Percentiles rank a stretch among this genome's conserved stretches.
These are phyloP conservation scores for Muscicapa striata DNA, from an alignment of 2,797 vertebrate species.

Conservation along the genomic window DNA sequence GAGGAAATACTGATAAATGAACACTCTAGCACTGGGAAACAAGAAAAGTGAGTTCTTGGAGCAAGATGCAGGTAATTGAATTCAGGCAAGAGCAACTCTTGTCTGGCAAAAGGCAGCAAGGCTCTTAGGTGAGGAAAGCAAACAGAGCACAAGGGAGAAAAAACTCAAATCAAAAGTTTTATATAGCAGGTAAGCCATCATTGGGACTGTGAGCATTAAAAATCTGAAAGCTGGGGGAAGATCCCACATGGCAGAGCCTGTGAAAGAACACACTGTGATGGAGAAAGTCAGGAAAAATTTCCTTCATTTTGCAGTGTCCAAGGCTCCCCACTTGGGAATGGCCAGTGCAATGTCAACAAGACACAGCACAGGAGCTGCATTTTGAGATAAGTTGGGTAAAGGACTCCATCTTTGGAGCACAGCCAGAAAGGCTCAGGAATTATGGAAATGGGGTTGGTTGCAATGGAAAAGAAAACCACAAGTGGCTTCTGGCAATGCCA, in stretches of 20 bases:
- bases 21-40: background rate
- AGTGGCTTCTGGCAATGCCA: background rate
- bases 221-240: background rate
- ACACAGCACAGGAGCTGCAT: background rate
- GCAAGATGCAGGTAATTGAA: background rate
- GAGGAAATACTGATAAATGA: background rate
- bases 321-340: background rate
- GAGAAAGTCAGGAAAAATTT: background rate
- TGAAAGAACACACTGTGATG: background rate
- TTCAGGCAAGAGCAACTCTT: background rate
- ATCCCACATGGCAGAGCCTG: background rate
- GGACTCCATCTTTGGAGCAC: background rate
- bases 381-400: background rate
- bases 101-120: background rate
- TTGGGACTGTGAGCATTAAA: background rate
- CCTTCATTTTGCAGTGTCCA: background rate
- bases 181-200: background rate
- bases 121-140: background rate
- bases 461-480: background rate
- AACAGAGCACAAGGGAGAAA: background rate
- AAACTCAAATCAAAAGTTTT: background rate
- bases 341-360: background rate
- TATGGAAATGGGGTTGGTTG: background rate
- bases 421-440: background rate
- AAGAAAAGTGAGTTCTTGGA: background rate